phyloP scores from a whole-genome alignment of 23 tunicate species.

The Ascidia mentula region DNA sequence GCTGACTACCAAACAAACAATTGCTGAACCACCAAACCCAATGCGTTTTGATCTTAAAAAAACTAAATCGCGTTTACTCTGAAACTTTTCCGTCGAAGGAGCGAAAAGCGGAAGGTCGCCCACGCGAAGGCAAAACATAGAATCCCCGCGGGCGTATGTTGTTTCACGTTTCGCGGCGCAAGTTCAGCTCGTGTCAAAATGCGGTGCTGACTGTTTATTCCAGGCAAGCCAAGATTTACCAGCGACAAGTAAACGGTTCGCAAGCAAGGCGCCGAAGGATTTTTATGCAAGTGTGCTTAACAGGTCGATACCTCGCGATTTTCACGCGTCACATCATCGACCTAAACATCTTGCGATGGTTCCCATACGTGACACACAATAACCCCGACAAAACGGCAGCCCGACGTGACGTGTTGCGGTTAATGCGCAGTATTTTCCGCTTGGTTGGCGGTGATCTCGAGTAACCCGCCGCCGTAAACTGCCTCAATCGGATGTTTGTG shows the following conservation, averaged over 20 bases:
- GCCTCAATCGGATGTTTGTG: conserved; percentile 1
- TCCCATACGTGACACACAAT: not conserved
- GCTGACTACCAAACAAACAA: too few relatives aligned
- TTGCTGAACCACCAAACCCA: too few relatives aligned
- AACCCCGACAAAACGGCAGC: not conserved
- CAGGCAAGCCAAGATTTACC: not conserved
- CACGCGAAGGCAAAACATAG: not conserved
- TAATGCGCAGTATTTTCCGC: not conserved
- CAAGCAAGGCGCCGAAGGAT: not conserved
- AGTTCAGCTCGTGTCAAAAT: not conserved
- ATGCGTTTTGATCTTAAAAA: too few relatives aligned
- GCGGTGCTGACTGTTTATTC: not conserved
- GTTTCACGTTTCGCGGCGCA: not conserved
- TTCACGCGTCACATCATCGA: not conserved
- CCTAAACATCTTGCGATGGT: not conserved
- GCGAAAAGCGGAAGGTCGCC: not conserved
- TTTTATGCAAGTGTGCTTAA: not conserved
- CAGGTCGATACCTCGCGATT: not conserved
- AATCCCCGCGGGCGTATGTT: conserved; percentile 10
- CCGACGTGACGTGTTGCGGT: not conserved
- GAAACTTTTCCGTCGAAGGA: too few relatives aligned
- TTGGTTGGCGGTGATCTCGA: not conserved
- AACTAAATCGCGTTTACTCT: too few relatives aligned
- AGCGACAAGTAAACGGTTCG: not conserved
- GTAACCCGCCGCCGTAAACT: not conserved